Conservation (phyloP, 2,888 invertebrate genomes). For the Flexamia atlantica region DNA sequence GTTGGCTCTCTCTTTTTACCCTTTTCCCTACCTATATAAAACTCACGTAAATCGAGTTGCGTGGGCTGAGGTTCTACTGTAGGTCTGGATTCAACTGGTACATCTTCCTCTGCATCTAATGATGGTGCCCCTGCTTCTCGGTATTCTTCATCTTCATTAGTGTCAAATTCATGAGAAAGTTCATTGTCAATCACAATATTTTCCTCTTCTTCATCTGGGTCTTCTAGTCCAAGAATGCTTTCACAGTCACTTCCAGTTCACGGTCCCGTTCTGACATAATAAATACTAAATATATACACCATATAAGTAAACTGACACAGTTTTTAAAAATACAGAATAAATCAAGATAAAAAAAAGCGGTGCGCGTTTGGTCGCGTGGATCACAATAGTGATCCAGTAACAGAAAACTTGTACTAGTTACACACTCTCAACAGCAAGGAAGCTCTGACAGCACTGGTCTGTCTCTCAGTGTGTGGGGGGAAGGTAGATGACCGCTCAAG, state of each 20-base stretch:
- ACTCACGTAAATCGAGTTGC: slow-evolving; percentile 4
- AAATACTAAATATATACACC: not conserved
- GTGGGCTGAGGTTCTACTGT: no score
- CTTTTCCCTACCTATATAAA: slow-evolving; percentile 43
- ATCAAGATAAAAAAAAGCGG: not conserved
- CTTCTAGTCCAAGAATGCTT: slow-evolving; percentile 19
- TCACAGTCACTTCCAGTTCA: slow-evolving; percentile 21
- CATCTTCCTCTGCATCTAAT: not conserved
- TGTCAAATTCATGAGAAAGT: not conserved
- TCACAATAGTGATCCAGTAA: slow-evolving; percentile 48
- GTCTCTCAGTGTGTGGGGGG: no score
- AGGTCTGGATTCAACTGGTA: not conserved
- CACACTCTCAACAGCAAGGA: not conserved
- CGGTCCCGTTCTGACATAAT: slow-evolving; percentile 27
- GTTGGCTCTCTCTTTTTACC: not conserved
- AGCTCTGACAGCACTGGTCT: slow-evolving; percentile 10
- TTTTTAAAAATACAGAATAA: not conserved
- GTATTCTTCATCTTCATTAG: not conserved
- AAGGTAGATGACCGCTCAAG: no score
- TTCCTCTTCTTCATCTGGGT: slow-evolving; percentile 9
- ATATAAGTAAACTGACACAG: not conserved
- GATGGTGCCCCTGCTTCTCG: not conserved
- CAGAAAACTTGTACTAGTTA: not conserved
- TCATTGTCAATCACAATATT: not conserved
- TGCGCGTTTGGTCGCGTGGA: slow-evolving; percentile 18